Evolutionary conservation across 2,888 invertebrate genomes (phyloP).

Genomic region (Hoplodrina blanda): DNA sequence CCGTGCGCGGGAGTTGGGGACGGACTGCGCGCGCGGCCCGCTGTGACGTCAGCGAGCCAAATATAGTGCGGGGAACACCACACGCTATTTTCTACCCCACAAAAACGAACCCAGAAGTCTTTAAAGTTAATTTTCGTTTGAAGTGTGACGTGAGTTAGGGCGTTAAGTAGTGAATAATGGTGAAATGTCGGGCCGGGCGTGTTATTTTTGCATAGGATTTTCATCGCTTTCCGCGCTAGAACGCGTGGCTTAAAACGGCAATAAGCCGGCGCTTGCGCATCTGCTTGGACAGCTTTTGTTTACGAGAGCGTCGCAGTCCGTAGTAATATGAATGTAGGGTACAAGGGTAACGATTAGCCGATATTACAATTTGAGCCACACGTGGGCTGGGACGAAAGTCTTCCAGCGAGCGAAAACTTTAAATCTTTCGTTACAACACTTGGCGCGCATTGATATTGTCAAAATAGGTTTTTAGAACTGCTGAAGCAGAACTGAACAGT

Average conservation of each 20-base stretch:
- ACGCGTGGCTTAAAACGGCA: slow-evolving; percentile 88
- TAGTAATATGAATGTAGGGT: slow-evolving; percentile 62
- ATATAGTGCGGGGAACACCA: slow-evolving; percentile 77
- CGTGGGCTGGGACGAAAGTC: not conserved
- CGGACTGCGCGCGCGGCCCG: slow-evolving; percentile 83
- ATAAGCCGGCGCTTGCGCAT: slow-evolving; percentile 75
- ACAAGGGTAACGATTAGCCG: slow-evolving; percentile 29
- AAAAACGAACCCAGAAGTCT: slow-evolving; percentile 9
- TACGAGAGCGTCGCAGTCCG: slow-evolving; percentile 70
- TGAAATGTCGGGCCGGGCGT: slow-evolving; percentile 82
- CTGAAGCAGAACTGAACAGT: not conserved
- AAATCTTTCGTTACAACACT: slow-evolving; percentile 3
- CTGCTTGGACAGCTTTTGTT: slow-evolving; percentile 77
- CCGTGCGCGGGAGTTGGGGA: slow-evolving; percentile 81
- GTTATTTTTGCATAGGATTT: slow-evolving; percentile 89
- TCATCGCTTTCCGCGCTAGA: slow-evolving; percentile 80
- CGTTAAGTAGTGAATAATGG: slow-evolving; percentile 62
- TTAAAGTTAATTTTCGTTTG: slow-evolving; percentile 67
- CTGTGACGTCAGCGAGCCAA: slow-evolving; percentile 83
- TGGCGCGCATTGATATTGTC: slow-evolving; percentile 11
- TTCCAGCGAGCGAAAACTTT: slow-evolving; percentile 11
- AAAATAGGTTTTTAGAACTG: not conserved
- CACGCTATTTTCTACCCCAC: slow-evolving; percentile 68
- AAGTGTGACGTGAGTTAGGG: slow-evolving; percentile 57
- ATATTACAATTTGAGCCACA: slow-evolving; percentile 19